Evolutionary conservation across 2,797 vertebrate genomes (phyloP).

Genomic region (Nannoperca australis): DNA sequence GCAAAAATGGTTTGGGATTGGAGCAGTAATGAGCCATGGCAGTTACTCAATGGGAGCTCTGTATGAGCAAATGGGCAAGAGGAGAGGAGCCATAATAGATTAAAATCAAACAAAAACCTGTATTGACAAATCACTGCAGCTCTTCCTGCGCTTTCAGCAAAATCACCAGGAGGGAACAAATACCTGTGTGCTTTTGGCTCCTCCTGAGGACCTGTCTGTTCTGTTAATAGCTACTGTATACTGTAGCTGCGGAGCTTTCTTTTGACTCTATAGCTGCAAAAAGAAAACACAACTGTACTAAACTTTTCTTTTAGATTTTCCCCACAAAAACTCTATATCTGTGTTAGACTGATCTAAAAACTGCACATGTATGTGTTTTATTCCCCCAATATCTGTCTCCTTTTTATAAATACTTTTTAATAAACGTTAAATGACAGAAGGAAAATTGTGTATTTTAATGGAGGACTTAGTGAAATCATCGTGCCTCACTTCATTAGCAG

Average conservation of each 20-base stretch:
- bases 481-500: conserved; percentile 72
- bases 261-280: conserved; percentile 20
- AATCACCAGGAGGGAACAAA: conserved; percentile 59
- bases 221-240: conserved; percentile 6
- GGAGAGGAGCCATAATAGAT: conserved; percentile 73
- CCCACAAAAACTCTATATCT: not conserved
- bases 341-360: not conserved
- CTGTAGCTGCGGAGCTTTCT: not conserved
- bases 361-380: conserved; percentile 1
- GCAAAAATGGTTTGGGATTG: conserved; percentile 48
- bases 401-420: conserved; percentile 19
- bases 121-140: conserved; percentile 67
- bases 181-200: conserved; percentile 37
- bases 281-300: not conserved
- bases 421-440: conserved; percentile 22
- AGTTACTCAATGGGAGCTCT: conserved; percentile 77
- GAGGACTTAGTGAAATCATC: conserved; percentile 54
- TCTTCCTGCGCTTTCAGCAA: conserved; percentile 46
- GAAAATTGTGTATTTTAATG: conserved; percentile 30
- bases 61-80: conserved; percentile 78
- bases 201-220: conserved; percentile 30
- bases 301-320: not conserved
- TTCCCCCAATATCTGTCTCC: not conserved
- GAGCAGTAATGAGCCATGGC: conserved; percentile 72
- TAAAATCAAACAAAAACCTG: conserved; percentile 73